A percentile compares a stretch with the other conserved stretches of the same genome.
Evolutionary conservation across 1,140 invertebrate species (phyloP).

Genomic region (Brachionus sp.): DNA sequence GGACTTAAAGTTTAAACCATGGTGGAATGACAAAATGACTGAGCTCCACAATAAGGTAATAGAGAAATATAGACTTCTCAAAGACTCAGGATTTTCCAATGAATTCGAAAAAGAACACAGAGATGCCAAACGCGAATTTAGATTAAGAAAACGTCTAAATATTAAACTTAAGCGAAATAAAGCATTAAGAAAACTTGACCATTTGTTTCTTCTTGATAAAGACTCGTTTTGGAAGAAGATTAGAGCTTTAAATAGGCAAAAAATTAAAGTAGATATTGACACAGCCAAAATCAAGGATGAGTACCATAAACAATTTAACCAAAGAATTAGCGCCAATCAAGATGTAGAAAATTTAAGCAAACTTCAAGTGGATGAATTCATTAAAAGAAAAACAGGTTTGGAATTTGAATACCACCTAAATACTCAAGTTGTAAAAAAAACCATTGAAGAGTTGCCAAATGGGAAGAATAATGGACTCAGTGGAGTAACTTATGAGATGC

Average conservation of each 20-base stretch:
- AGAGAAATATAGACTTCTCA: conserved; percentile 3
- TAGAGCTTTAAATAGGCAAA: not conserved
- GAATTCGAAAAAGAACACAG: conserved; percentile 18
- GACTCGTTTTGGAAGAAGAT: not conserved
- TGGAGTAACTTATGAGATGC: not conserved
- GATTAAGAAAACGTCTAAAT: conserved; percentile 21
- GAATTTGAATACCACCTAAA: not conserved
- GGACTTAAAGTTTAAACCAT: not conserved
- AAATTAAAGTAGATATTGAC: not conserved
- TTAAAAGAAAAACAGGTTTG: not conserved
- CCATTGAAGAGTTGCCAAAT: conserved; percentile 10
- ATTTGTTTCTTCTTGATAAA: not conserved
- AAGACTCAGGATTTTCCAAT: not conserved
- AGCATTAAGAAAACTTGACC: not conserved
- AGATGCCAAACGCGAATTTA: not conserved
- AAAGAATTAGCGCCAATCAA: not conserved
- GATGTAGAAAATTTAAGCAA: not conserved
- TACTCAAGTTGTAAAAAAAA: not conserved
- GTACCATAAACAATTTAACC: not conserved
- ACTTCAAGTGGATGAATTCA: not conserved
- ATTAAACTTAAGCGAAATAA: not conserved
- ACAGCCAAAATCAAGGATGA: not conserved
- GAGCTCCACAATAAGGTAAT: not conserved
- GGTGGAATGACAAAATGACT: not conserved
- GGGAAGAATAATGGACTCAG: not conserved